Conservation (phyloP, 2,113 vertebrate genomes). For the Catagonus wagneri region DNA sequence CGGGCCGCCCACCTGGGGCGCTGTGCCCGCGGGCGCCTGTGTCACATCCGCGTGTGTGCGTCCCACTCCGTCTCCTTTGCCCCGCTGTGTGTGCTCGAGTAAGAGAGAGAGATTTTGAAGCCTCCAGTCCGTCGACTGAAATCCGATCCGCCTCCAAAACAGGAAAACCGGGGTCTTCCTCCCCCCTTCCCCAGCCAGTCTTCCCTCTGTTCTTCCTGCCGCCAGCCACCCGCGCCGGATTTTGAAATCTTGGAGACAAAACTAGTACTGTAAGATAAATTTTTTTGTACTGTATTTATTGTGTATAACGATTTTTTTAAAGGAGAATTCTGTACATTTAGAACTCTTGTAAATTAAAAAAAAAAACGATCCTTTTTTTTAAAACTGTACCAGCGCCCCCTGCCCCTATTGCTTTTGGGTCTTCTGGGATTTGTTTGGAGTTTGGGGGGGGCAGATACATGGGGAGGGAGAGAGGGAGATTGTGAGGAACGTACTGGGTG, state of each 20-base stretch:
- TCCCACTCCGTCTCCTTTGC: background rate
- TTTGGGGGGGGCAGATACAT: background rate
- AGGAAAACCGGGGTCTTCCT: conserved; percentile 43
- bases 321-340: conserved; percentile 96
- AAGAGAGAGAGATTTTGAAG: background rate
- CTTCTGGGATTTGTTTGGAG: background rate
- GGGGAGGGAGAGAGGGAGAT: accelerated
- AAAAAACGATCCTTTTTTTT: conserved; percentile 94
- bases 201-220: conserved; percentile 68
- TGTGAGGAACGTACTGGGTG: background rate
- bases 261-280: conserved; percentile 98
- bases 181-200: background rate
- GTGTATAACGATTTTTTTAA: conserved; percentile 98
- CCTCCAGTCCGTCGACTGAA: background rate
- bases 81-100: background rate
- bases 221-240: conserved; percentile 75
- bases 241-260: conserved; percentile 87
- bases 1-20: accelerated
- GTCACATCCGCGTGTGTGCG: background rate
- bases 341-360: conserved; percentile 99
- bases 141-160: background rate
- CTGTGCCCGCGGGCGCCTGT: background rate
- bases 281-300: conserved; percentile 99
- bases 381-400: conserved; percentile 79
- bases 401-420: conserved; percentile 49